Percentiles rank a stretch among this genome's conserved stretches.
phyloP scores from a whole-genome alignment of 2,113 vertebrate genomes.

The Lamprotornis superbus region DNA sequence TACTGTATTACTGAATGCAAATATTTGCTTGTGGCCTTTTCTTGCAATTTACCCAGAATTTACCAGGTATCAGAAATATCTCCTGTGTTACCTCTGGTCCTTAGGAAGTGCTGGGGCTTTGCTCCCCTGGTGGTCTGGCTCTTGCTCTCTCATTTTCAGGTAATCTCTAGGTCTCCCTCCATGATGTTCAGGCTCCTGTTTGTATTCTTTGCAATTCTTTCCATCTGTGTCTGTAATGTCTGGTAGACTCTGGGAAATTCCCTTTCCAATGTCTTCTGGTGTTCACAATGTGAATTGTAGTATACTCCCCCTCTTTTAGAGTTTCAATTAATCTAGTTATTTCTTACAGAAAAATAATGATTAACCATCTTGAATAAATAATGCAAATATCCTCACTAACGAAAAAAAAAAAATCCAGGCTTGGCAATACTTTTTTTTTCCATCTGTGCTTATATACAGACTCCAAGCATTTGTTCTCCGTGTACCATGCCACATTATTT shows the following conservation, averaged over 20 bases:
- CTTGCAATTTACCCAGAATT: background rate
- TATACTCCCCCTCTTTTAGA: background rate
- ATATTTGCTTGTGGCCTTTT: background rate
- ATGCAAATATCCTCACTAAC: background rate
- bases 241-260: background rate
- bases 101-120: background rate
- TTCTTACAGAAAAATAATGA: background rate
- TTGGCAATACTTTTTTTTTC: background rate
- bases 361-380: background rate
- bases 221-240: background rate
- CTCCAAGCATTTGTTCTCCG: background rate
- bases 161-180: background rate
- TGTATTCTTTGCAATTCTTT: background rate
- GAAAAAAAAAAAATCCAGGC: too few relatives aligned
- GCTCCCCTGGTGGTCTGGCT: background rate
- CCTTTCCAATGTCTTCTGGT: background rate
- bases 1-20: background rate
- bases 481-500: background rate
- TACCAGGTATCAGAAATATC: fast-evolving
- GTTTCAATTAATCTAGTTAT: background rate
- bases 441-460: background rate
- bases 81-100: background rate
- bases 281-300: background rate
- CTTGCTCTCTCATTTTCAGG: background rate
- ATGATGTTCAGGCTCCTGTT: background rate